Conservation (phyloP, 2,888 invertebrate genomes). For the Chaetogeoica ovagalla region DNA sequence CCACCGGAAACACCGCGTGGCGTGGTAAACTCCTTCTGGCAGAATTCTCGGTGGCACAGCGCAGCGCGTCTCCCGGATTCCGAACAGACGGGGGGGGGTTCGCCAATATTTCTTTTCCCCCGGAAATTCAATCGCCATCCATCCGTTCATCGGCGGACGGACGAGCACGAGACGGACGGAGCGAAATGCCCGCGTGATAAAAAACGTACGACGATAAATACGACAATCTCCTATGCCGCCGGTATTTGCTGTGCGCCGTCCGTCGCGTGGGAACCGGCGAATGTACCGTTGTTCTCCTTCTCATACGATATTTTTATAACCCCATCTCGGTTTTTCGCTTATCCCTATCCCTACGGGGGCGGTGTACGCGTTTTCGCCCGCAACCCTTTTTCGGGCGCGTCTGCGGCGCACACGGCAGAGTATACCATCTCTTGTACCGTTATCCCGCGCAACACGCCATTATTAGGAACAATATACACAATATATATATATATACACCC, state of each 20-base stretch:
- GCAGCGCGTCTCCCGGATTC: too few species aligned
- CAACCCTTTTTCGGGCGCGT: slow-evolving; percentile 44
- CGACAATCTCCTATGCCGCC: too few species aligned
- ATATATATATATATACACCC: too few species aligned
- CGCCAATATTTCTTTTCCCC: slow-evolving; percentile 18
- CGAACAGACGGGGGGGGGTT: too few species aligned
- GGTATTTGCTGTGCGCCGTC: too few species aligned
- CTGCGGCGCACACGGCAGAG: neutral
- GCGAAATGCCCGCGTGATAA: too few species aligned
- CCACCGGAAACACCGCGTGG: too few species aligned
- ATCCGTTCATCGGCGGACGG: too few species aligned
- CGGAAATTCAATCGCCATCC: slow-evolving; percentile 18
- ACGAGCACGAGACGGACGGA: too few species aligned
- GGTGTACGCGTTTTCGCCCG: slow-evolving; percentile 25
- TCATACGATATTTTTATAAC: slow-evolving; percentile 8
- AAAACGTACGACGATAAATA: too few species aligned
- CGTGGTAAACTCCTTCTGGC: too few species aligned
- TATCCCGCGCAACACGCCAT: slow-evolving; percentile 27
- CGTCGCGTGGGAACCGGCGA: slow-evolving; percentile 49
- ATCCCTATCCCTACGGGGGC: slow-evolving; percentile 18
- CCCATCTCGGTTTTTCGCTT: slow-evolving; percentile 39
- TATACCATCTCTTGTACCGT: slow-evolving; percentile 22
- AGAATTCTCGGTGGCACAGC: too few species aligned
- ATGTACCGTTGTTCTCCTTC: slow-evolving; percentile 44
- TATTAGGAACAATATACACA: slow-evolving; percentile 29